phyloP scores from a whole-genome alignment of 2,113 vertebrate genomes.

The Hassar affinis region DNA sequence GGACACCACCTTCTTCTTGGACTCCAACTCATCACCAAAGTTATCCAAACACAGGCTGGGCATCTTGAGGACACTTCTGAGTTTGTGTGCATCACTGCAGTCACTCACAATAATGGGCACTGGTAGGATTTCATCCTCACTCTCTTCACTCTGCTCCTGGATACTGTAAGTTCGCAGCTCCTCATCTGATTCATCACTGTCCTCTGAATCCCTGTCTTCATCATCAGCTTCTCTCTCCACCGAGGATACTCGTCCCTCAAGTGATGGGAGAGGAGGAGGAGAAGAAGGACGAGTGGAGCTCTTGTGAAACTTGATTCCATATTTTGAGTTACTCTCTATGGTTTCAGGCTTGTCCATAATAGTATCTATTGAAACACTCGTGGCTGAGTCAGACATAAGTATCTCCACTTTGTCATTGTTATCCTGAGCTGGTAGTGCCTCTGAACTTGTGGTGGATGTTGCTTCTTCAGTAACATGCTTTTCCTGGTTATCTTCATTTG shows the following conservation, averaged over 20 bases:
- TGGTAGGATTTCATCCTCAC: constrained; percentile 80
- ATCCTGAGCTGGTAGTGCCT: constrained; percentile 15
- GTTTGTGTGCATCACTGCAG: constrained; percentile 78
- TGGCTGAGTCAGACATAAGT: neutral
- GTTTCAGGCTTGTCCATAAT: constrained; percentile 5
- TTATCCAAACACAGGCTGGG: constrained; percentile 70
- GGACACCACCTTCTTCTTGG: constrained; percentile 90
- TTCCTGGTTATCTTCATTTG: constrained; percentile 23
- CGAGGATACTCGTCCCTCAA: constrained; percentile 48
- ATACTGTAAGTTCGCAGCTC: constrained; percentile 83
- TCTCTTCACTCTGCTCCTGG: constrained; percentile 89
- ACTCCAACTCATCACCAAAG: constrained; percentile 76
- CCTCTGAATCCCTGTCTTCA: constrained; percentile 83
- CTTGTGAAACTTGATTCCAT: constrained; percentile 25
- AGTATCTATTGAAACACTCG: neutral
- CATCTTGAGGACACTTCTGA: constrained; percentile 88
- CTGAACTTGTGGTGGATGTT: neutral
- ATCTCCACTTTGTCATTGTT: constrained; percentile 9
- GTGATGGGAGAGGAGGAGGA: constrained; percentile 48
- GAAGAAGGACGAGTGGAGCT: constrained; percentile 38
- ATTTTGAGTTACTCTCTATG: constrained; percentile 4
- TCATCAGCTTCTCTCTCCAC: constrained; percentile 71
- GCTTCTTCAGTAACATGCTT: neutral
- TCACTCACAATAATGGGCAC: constrained; percentile 91
- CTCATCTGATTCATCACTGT: constrained; percentile 91